phyloP scores from a whole-genome alignment of 2,888 invertebrate species.

The Eristalis tenax region DNA sequence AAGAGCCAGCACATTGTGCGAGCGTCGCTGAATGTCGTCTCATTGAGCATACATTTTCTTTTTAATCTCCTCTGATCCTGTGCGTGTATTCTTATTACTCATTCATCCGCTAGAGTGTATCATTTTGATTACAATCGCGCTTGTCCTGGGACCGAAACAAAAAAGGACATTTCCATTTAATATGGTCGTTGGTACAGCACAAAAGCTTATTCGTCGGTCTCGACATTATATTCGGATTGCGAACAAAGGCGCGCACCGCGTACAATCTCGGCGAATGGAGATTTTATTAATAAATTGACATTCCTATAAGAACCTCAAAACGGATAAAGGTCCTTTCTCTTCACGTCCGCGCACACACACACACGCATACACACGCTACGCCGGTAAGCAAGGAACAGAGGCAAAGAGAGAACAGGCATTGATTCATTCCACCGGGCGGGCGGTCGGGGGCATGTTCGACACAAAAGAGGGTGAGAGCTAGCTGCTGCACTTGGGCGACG shows the following conservation, averaged over 20 bases:
- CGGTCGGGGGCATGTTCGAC: not conserved
- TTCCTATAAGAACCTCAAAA: constrained; percentile 48
- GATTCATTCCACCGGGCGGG: constrained; percentile 24
- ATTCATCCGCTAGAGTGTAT: constrained; percentile 53
- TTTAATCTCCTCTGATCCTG: constrained; percentile 31
- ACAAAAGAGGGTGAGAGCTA: not conserved
- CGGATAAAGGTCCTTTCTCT: constrained; percentile 57
- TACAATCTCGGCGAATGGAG: constrained; percentile 18
- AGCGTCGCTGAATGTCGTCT: not conserved
- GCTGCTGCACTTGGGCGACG: not conserved
- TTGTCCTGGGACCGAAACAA: constrained; percentile 3
- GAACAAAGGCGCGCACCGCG: constrained; percentile 32
- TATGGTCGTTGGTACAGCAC: not conserved
- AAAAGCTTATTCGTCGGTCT: not conserved
- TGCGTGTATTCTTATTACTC: constrained; percentile 35
- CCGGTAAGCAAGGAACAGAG: not conserved
- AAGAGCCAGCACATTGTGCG: too few relatives aligned
- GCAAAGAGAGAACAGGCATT: not conserved
- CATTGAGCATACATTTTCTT: not conserved
- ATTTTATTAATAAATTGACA: constrained; percentile 59
- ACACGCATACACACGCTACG: not conserved
- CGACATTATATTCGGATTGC: not conserved
- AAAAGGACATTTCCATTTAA: constrained; percentile 31
- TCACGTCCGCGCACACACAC: constrained; percentile 1
- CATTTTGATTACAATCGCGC: constrained; percentile 62